Conservation (phyloP, 2,113 vertebrate species). For the Pelecanus crispus region DNA sequence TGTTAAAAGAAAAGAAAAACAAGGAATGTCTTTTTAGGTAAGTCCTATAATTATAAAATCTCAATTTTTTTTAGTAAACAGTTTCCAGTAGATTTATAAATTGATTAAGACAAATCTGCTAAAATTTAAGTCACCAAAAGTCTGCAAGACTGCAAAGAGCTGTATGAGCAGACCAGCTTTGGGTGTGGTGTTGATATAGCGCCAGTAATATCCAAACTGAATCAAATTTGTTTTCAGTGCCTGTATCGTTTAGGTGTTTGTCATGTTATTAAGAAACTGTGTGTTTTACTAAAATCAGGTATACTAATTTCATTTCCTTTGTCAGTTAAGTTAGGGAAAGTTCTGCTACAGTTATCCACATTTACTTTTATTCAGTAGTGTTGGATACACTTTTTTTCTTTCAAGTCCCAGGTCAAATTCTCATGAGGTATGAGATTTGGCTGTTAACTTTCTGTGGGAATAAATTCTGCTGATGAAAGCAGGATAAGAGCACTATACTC, state of each 20-base stretch:
- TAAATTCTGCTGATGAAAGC: not conserved
- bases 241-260: not conserved
- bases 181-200: not conserved
- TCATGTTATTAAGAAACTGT: not conserved
- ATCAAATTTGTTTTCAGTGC: not conserved
- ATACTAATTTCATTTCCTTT: not conserved
- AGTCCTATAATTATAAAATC: slow-evolving; percentile 4
- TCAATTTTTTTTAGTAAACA: not conserved
- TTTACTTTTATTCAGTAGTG: not conserved
- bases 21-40: slow-evolving; percentile 74
- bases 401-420: not conserved
- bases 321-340: not conserved
- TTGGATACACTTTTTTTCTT: not conserved
- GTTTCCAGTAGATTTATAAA: not conserved
- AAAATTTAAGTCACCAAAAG: not conserved
- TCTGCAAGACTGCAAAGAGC: not conserved
- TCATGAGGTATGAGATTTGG: not conserved
- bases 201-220: not conserved
- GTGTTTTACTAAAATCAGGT: not conserved
- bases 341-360: not conserved
- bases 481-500: not conserved
- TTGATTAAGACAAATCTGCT: not conserved
- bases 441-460: not conserved
- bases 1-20: slow-evolving; percentile 76
- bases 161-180: not conserved